These are phyloP conservation scores for Ophioninae sp. DNA, from an alignment of 2,888 invertebrate genomes.

Conservation along the genomic window DNA sequence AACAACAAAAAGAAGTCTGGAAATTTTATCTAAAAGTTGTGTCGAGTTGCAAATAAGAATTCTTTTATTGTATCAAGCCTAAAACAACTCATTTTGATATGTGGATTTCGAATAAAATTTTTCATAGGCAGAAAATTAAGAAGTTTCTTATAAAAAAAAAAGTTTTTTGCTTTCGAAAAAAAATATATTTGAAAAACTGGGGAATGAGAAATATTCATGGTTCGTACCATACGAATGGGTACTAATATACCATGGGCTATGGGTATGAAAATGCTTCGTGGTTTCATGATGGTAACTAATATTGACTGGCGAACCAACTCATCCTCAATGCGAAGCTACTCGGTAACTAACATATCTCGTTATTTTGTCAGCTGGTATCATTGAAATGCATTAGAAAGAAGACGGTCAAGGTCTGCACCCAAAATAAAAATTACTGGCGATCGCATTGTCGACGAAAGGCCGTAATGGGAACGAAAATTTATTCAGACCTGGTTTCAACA, in stretches of 20 bases:
- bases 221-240: neutral
- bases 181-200: too few species aligned
- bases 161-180: too few species aligned
- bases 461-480: neutral
- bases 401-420: neutral
- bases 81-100: too few species aligned
- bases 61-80: too few species aligned
- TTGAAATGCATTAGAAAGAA: slow-evolving; percentile 14
- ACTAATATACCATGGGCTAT: neutral
- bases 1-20: too few species aligned
- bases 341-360: slow-evolving; percentile 32
- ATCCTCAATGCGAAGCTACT: slow-evolving; percentile 16
- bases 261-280: neutral
- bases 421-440: neutral
- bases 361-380: slow-evolving; percentile 20
- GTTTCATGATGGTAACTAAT: slow-evolving; percentile 3
- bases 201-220: neutral
- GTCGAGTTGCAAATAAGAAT: too few species aligned
- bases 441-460: neutral
- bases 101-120: too few species aligned
- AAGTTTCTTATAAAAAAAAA: too few species aligned
- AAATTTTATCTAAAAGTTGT: too few species aligned
- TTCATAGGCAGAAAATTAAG: too few species aligned
- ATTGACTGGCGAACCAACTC: slow-evolving; percentile 13
- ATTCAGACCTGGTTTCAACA: too few species aligned